Conservation (phyloP, 2,113 vertebrate species). For the Emberiza fucata region DNA sequence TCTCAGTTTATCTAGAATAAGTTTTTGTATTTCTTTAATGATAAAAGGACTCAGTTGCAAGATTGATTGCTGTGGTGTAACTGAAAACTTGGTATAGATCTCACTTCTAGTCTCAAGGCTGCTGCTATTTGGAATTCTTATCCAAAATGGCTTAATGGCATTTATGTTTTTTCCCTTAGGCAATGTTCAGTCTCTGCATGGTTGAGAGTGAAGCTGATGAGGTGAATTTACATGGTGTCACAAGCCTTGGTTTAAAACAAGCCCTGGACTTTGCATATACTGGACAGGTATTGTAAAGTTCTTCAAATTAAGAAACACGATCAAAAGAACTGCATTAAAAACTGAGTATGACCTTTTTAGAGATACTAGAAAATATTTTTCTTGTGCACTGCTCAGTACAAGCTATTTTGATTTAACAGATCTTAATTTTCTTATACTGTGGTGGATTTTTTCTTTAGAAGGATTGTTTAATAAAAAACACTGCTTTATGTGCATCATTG, state of each 20-base stretch:
- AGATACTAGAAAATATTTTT: neutral
- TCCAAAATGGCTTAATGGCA: neutral
- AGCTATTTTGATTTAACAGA: neutral
- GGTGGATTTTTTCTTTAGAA: neutral
- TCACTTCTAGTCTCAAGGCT: neutral
- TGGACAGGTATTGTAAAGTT: conserved; percentile 84
- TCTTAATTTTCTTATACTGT: neutral
- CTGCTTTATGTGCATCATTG: neutral
- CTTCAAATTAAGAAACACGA: neutral
- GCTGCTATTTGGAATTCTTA: neutral
- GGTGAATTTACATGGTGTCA: conserved; percentile 92
- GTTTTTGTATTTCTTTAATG: neutral
- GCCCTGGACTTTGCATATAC: conserved; percentile 97
- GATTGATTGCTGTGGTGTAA: neutral
- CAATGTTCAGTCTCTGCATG: conserved; percentile 99
- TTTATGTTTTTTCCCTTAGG: conserved; percentile 70
- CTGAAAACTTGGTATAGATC: neutral
- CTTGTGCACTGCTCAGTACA: neutral
- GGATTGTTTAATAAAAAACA: neutral
- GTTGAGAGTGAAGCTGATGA: conserved; percentile 97
- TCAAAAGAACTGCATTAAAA: neutral
- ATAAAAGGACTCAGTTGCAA: neutral
- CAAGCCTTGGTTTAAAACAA: conserved; percentile 91
- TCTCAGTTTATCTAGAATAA: neutral
- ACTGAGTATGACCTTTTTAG: neutral